phyloP scores from a whole-genome alignment of 2,113 vertebrate species.

The Pseudorhombus dupliciocellatus region DNA sequence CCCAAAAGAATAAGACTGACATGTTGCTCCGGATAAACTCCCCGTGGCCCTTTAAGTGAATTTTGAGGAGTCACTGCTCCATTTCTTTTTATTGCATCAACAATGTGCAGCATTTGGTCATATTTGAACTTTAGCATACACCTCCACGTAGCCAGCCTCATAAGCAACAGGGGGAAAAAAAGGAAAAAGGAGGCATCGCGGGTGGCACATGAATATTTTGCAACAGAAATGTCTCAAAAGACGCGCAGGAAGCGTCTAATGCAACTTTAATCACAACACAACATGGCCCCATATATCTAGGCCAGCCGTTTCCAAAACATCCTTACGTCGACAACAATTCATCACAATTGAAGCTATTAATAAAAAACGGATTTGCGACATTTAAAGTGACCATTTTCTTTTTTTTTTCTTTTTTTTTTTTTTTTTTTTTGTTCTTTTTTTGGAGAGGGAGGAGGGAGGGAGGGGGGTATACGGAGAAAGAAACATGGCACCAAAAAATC shows the following conservation, averaged over 20 bases:
- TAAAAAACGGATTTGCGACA: constrained; percentile 33
- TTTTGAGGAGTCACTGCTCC: constrained; percentile 20
- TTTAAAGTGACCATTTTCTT: constrained; percentile 66
- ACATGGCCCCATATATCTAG: constrained; percentile 67
- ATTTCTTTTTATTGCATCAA: constrained; percentile 17
- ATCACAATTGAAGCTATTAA: constrained; percentile 4
- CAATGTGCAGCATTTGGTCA: not conserved
- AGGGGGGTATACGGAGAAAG: constrained; percentile 2
- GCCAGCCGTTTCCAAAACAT: constrained; percentile 58
- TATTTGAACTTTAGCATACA: constrained; percentile 54
- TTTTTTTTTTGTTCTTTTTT: no score
- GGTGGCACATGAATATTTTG: constrained; percentile 61
- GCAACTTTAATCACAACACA: constrained; percentile 77
- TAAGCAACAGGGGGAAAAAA: not conserved
- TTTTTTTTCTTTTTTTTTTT: no score
- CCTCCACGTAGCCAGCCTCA: constrained; percentile 4
- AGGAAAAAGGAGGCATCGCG: constrained; percentile 30
- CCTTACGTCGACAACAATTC: constrained; percentile 41
- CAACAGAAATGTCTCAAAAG: constrained; percentile 63
- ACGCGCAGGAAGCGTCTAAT: constrained; percentile 64
- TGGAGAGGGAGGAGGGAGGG: no score
- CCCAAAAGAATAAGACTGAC: constrained; percentile 48
- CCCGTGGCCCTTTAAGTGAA: constrained; percentile 32
- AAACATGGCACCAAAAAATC: constrained; percentile 64
- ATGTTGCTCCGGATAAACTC: constrained; percentile 60